Evolutionary conservation across 1,140 invertebrate species (phyloP), one percentile per base, ranked within the genome.

Genomic region (Drosophila eugracilis): DNA sequence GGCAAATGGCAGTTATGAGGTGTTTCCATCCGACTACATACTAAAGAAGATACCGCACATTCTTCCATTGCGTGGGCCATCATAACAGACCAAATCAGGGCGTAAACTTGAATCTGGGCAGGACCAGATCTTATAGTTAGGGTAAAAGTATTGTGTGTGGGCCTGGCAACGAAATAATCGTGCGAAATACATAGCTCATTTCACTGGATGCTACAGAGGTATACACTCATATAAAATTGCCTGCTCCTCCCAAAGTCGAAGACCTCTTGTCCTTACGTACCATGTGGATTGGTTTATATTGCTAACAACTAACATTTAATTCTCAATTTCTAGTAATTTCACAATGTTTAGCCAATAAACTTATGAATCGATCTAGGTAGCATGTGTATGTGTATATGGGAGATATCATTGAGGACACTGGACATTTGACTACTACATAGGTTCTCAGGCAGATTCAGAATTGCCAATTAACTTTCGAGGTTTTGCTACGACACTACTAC

Each of bases 1-100:
- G 76, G 76, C 81, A 80, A 84, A 80, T 84, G 80, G 81, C 81
- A 84, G 80, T 86, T 73, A 73, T 75, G 81, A 85, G 76, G 76
- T 73, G 53, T 78, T 76, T 65, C 17, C 65, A 44, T 53, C 70
- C 47, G 28, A 57, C 65, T 70, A 48, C 48, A 70, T 42, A 70
- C 66, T 71, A 30, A 47, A 41, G 47, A 57, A 30, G 49, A 30
- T 59, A n/a, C 60, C 21, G 21, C 24, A 52, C 19, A 41, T 52
- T 34, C n/a, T 28, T 66, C 24, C 28, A n/a, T n/a, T n/a, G n/a
- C n/a, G 10, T 9, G 24, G 44, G 26, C 10, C 55, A 26, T 42
- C 17, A 28, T n/a, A 45, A 17, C 60, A 44, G 15, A 42, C 63
- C 47, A 69, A 67, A 67, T 28, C 5, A 44, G n/a, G n/a, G 5